These are phyloP conservation scores for Acomys russatus DNA, from an alignment of 2,797 vertebrate genomes.

Conservation along the genomic window DNA sequence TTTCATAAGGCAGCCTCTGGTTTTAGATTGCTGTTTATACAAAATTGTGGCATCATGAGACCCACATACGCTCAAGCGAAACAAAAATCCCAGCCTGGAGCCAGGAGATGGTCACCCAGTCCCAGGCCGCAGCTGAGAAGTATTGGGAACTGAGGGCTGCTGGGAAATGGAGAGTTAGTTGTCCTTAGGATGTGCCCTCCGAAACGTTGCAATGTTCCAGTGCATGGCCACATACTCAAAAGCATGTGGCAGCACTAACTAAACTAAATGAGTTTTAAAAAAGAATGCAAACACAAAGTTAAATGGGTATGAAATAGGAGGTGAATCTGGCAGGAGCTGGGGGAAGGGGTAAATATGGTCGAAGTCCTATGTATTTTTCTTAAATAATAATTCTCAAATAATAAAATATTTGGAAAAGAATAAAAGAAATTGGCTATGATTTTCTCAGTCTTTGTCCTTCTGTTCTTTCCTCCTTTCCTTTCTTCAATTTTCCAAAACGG, in stretches of 20 bases:
- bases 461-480: not conserved
- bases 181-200: not conserved
- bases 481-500: not conserved
- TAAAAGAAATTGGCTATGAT: not conserved
- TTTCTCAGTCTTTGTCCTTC: not conserved
- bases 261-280: not conserved
- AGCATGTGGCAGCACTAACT: not conserved
- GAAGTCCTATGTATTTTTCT: not conserved
- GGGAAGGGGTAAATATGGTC: not conserved
- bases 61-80: not conserved
- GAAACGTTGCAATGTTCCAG: not conserved
- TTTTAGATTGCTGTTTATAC: not conserved
- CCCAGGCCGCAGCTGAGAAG: not conserved
- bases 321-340: not conserved
- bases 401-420: constrained; percentile 14
- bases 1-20: not conserved
- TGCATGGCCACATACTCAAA: too few species aligned
- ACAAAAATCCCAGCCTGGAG: not conserved
- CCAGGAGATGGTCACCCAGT: not conserved
- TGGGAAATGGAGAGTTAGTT: not conserved
- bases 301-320: not conserved
- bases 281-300: not conserved
- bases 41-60: not conserved
- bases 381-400: not conserved
- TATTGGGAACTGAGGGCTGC: not conserved